Evolutionary conservation across 2,797 vertebrate genomes (phyloP).

Genomic region (Hippocampus kuda): DNA sequence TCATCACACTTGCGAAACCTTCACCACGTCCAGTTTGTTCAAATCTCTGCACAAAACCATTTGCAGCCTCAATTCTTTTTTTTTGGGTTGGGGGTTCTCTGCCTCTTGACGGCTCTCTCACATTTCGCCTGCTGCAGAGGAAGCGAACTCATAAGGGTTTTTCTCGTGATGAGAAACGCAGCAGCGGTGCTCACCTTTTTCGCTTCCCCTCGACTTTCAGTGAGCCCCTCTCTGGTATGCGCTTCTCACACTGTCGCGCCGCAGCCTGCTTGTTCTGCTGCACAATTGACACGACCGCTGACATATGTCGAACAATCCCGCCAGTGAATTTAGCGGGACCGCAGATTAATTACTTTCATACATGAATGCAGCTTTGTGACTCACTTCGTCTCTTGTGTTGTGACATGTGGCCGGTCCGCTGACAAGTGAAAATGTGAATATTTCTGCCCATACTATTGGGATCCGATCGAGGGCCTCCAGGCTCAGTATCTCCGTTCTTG

Average conservation of each 20-base stretch:
- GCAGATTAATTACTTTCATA: neutral
- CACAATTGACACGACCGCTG: constrained; percentile 7
- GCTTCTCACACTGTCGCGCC: constrained; percentile 24
- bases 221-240: constrained; percentile 28
- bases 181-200: constrained; percentile 30
- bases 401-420: neutral
- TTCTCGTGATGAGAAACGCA: constrained; percentile 59
- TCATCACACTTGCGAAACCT: constrained; percentile 61
- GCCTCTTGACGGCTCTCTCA: constrained; percentile 20
- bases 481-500: neutral
- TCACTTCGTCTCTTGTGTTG: neutral
- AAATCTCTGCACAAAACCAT: constrained; percentile 46
- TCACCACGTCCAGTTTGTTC: constrained; percentile 52
- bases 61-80: constrained; percentile 53
- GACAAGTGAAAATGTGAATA: neutral
- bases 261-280: constrained; percentile 15
- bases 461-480: neutral
- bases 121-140: constrained; percentile 36
- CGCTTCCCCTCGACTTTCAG: constrained; percentile 41
- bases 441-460: neutral
- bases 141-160: constrained; percentile 37
- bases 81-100: constrained; percentile 22
- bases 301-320: constrained; percentile 8
- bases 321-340: neutral
- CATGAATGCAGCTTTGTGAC: neutral